phyloP scores from a whole-genome alignment of 1,140 invertebrate genomes.

The Hypsibius dujardini region DNA sequence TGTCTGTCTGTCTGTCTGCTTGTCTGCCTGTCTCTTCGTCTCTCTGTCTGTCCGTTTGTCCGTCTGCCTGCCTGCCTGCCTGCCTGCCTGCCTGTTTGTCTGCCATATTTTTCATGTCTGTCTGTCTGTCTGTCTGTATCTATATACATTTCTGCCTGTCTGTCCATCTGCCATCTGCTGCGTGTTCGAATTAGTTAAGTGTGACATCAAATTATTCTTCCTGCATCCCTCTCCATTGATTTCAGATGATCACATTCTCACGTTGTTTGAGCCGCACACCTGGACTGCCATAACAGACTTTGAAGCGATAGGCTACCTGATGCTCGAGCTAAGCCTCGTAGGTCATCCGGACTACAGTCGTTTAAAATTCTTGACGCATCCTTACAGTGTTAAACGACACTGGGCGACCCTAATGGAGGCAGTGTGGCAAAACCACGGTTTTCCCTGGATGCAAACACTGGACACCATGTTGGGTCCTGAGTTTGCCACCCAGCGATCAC shows the following conservation, averaged over 20 bases:
- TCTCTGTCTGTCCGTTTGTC: no score
- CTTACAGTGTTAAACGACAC: not conserved
- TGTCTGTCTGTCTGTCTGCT: no score
- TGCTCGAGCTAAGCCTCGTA: slow-evolving; percentile 6
- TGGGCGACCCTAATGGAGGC: slow-evolving; percentile 3
- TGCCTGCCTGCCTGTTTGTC: no score
- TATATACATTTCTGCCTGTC: no score
- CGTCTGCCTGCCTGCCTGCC: no score
- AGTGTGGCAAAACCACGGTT: slow-evolving; percentile 1
- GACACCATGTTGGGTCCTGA: not conserved
- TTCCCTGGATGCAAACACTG: not conserved
- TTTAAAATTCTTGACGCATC: not conserved
- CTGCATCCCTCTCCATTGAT: no score
- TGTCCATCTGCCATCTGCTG: no score
- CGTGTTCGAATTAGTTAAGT: not conserved
- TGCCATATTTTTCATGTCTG: no score
- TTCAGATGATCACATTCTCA: not conserved
- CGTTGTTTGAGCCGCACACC: not conserved
- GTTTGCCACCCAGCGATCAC: not conserved
- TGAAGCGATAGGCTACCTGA: not conserved
- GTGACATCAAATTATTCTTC: not conserved
- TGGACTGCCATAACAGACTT: not conserved
- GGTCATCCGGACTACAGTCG: slow-evolving; percentile 4
- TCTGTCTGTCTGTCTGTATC: no score
- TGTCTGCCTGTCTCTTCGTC: no score